Base-by-base conservation (phyloP, 2,113 vertebrate species). In the Hyla sarda region DNA sequence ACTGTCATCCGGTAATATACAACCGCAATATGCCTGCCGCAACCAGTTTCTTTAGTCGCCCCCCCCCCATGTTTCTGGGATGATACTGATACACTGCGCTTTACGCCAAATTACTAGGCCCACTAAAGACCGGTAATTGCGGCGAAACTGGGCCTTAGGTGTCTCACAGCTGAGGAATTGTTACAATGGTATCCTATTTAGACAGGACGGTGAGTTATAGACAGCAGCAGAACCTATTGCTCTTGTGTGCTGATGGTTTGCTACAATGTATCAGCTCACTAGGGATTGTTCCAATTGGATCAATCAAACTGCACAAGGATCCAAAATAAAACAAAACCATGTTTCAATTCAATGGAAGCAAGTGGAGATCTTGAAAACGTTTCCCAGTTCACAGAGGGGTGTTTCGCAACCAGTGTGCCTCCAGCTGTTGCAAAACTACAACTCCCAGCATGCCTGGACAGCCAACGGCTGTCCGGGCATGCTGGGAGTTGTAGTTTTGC, bases 1-100 rank as follows among this genome's bases (percentile, higher is more conserved):
- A 8, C 60, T 85, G 84, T 85, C 84, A 67, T 9, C 16, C 2
- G 5, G 23, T 74, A 60, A 73, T 60, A 58, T 58, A 74, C 71
- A 47, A 47, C 78, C 78, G 21, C 9, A 28, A 32, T 41, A 54
- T 45, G 54, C 54, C 47, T 16, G 34, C 6, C 32, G 45, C 5
- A 60, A 60, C 52, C 56, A 17, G 77, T 45, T 80, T 37, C 77
- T 41, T 5, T 54, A 37, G 54, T 79, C 52, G 3, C 30, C 30
- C 34, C 16, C n/a, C n/a, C n/a, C n/a, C n/a, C n/a, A n/a, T 5
- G 52, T 58, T 34, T 62, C 16, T 30, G 17, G 48, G 74, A 52
- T 16, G 73, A 19, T 19, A 25, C 14, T 32, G 47, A 32, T 19
- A 77, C 41, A 52, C 0, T 11, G 12, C 25, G n/a, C 58, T 13